Base-by-base conservation (phyloP, 2,797 vertebrate species). In the Syndactyla subalaris region DNA sequence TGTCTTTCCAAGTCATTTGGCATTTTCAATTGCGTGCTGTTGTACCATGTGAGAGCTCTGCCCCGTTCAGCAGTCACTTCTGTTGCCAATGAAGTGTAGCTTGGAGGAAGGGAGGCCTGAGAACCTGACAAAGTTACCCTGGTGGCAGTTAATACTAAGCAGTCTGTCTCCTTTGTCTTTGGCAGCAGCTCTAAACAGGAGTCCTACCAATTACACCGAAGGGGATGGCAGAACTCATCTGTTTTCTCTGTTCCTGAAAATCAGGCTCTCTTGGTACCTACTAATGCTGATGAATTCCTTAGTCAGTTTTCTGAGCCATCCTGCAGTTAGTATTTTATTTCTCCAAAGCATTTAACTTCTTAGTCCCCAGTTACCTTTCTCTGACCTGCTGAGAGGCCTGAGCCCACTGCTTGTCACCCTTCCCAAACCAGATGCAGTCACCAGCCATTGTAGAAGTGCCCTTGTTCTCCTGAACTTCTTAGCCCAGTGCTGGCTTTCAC, bases 1-100 rank as follows among this genome's bases (percentile, higher is more conserved):
- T 71, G 41, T 41, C 41, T 61, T 81, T 83, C 61, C 3, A 16
- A 84, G 74, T 23, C 84, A 34, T 51, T 67, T 0, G 0, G 38
- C 18, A 2, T 71, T 89, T 59, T n/a, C 36, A 26, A 0, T 32
- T 0, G 0, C 22, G 2, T 0, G 16, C 45, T 59, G 36, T 32
- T 2, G 0, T 3, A 6, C 65, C 65, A 32, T 0, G 0, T 52
- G 91, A 21, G 59, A 45, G 21, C 39, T 7, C 52, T 51, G 78
- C 34, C 63, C 24, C 1, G 4, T 9, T 57, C 55, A 46, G 67
- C 39, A 10, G 0, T 45, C 12, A 0, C 72, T 81, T 10, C 0
- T 4, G 0, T 5, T 58, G 22, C 63, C 49, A 7, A 0, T 14
- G 43, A 23, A 6, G 20, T 6, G 39, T 24, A 21, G 65, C n/a